A percentile compares a stretch with the other conserved stretches of the same genome.
Evolutionary conservation across 2,888 invertebrate genomes (phyloP).

Genomic region (Trichacis sp.): DNA sequence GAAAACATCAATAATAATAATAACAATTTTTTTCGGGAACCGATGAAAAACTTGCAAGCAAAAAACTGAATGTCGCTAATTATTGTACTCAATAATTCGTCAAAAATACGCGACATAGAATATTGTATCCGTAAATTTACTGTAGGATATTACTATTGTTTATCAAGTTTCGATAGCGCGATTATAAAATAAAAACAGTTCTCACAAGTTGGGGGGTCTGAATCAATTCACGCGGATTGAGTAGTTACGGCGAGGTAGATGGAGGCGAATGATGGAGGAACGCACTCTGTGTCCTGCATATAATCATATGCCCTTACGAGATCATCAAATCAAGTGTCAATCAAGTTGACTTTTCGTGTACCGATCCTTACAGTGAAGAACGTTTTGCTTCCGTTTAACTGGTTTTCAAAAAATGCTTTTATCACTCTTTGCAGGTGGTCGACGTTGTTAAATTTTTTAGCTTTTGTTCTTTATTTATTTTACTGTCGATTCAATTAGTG

Average conservation of each 20-base stretch:
- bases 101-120: slow-evolving; percentile 44
- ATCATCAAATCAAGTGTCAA: slow-evolving; percentile 54
- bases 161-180: slow-evolving; percentile 64
- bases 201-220: slow-evolving; percentile 52
- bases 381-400: slow-evolving; percentile 6
- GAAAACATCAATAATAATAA: slow-evolving; percentile 1
- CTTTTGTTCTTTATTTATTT: slow-evolving; percentile 32
- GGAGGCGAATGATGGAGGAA: slow-evolving; percentile 52
- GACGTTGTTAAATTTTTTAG: slow-evolving; percentile 35
- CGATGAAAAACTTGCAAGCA: slow-evolving; percentile 10
- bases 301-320: slow-evolving; percentile 63
- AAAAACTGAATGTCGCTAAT: slow-evolving; percentile 44
- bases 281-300: slow-evolving; percentile 61
- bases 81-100: slow-evolving; percentile 62
- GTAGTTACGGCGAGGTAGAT: slow-evolving; percentile 46
- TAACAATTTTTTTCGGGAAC: neutral
- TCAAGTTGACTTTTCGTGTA: slow-evolving; percentile 32
- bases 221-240: slow-evolving; percentile 45
- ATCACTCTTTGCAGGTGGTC: slow-evolving; percentile 37
- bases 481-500: slow-evolving; percentile 41
- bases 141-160: slow-evolving; percentile 67
- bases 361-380: slow-evolving; percentile 10
- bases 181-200: slow-evolving; percentile 66
- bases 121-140: slow-evolving; percentile 64
- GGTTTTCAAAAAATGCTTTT: slow-evolving; percentile 10